A percentile compares a stretch with the other conserved stretches of the same genome.
These are phyloP conservation scores for Melanotaenia trifasciata DNA, from an alignment of 2,797 vertebrate species.

Conservation along the genomic window DNA sequence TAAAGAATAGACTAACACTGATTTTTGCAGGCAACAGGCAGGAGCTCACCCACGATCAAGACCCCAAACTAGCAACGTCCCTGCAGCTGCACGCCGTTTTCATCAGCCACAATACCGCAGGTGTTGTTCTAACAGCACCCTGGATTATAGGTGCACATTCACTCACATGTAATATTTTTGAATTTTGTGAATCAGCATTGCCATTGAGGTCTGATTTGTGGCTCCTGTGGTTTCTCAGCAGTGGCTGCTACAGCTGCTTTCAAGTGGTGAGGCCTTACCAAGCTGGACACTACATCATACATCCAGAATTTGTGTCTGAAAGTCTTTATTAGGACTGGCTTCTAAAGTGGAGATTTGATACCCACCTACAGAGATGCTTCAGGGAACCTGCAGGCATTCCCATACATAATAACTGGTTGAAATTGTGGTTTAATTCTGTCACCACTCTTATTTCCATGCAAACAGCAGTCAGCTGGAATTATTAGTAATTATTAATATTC, in stretches of 20 bases:
- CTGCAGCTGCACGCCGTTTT: conserved; percentile 35
- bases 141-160: conserved; percentile 62
- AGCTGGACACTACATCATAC: conserved; percentile 81
- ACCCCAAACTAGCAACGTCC: conserved; percentile 44
- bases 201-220: conserved; percentile 20
- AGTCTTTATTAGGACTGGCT: conserved; percentile 45
- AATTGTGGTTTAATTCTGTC: conserved; percentile 54
- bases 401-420: conserved; percentile 26
- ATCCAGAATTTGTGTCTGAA: conserved; percentile 84
- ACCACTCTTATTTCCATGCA: conserved; percentile 35
- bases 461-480: neutral
- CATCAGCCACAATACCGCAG: conserved; percentile 39
- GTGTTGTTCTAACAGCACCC: conserved; percentile 45
- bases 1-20: neutral
- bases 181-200: neutral
- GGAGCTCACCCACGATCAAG: conserved; percentile 38
- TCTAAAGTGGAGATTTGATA: conserved; percentile 11
- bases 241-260: conserved; percentile 84
- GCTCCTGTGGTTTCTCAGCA: conserved; percentile 58
- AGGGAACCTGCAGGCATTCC: neutral
- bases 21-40: conserved; percentile 50
- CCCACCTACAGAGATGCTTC: conserved; percentile 8
- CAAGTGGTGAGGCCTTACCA: conserved; percentile 82
- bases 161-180: neutral
- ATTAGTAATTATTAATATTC: neutral